A percentile compares a stretch with the other conserved stretches of the same genome.
Evolutionary conservation across 2,888 invertebrate species (phyloP).

Genomic region (Pyrrhosoma nymphula): DNA sequence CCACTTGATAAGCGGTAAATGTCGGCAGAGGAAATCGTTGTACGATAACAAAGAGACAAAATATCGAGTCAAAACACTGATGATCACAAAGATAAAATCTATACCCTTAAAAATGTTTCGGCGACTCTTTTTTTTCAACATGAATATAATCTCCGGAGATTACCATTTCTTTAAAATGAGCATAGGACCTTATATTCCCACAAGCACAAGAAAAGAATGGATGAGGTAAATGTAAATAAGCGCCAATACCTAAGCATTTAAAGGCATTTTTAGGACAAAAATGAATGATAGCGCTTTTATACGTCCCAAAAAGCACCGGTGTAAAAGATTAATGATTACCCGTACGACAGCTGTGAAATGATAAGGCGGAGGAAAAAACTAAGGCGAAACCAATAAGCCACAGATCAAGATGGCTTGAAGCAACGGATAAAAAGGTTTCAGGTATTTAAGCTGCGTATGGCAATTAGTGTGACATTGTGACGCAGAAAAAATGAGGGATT

Average conservation of each 20-base stretch:
- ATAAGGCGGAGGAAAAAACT: not conserved
- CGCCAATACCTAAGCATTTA: not conserved
- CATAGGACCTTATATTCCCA: not conserved
- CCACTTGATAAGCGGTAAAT: not conserved
- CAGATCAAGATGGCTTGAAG: not conserved
- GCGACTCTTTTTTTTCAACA: conserved; percentile 34
- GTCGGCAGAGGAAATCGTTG: not conserved
- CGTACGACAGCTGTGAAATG: conserved; percentile 4
- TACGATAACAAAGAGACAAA: not conserved
- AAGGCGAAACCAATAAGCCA: not conserved
- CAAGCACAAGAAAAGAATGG: not conserved
- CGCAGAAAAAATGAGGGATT: conserved; percentile 12
- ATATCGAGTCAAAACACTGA: not conserved
- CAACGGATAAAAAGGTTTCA: not conserved
- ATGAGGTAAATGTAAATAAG: not conserved
- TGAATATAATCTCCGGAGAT: not conserved
- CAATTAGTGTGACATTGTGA: not conserved
- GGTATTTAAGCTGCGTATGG: not conserved
- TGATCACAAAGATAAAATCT: not conserved
- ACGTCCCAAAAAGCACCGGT: conserved; percentile 2
- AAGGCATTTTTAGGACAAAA: not conserved
- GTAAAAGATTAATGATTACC: conserved; percentile 28
- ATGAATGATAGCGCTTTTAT: not conserved
- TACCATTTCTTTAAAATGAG: not conserved
- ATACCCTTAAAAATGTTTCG: conserved; percentile 11